Evolutionary conservation across 2,113 vertebrate genomes (phyloP), one percentile per base, ranked within the genome.

Genomic region (Tachuris rubrigastra): DNA sequence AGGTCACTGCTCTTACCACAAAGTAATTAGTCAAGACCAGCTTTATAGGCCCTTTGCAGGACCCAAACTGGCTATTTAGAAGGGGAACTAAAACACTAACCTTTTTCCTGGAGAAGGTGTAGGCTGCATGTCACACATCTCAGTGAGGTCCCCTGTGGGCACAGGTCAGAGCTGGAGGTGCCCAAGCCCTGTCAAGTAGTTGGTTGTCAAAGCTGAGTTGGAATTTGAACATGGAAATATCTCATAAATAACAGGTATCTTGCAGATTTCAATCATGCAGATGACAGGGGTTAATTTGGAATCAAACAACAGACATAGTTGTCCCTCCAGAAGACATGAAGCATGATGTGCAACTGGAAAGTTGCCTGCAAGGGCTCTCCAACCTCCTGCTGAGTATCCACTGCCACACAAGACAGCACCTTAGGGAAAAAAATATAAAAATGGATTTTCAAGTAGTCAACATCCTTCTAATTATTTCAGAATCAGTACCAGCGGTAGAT

Each of bases 1-100:
- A 89, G 90, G 94, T 95, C 91, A 72, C 55, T 63, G 83, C 50
- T 94, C 86, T 73, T 69, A 39, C 66, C 93, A 94, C 81, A 5
- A 18, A 79, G 58, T 72, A 91, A 95, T 95, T 94, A 94, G 81
- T 62, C 52, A 87, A 78, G 74, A 37, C 49, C 49, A 91, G 62
- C 58, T 94, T 95, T 79, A 95, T 73, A 42, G 85, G 77, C 49
- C 37, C 62, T 76, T 69, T 82, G 44, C 80, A 85, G 87, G 49
- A 75, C 83, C 72, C 89, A 63, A 7, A 56, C 68, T 81, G 83
- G 50, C 83, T 60, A 3, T 95, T 97, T 28, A 78, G 52, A 23
- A 46, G 80, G 66, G 69, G 86, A 77, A 84, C 77, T 67, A 75
- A 72, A 85, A 22, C 91, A 86, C 76, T 53, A 39, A 85, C 78